These are phyloP conservation scores for Argyrosomus regius DNA, from an alignment of 2,797 vertebrate genomes.

Conservation along the genomic window DNA sequence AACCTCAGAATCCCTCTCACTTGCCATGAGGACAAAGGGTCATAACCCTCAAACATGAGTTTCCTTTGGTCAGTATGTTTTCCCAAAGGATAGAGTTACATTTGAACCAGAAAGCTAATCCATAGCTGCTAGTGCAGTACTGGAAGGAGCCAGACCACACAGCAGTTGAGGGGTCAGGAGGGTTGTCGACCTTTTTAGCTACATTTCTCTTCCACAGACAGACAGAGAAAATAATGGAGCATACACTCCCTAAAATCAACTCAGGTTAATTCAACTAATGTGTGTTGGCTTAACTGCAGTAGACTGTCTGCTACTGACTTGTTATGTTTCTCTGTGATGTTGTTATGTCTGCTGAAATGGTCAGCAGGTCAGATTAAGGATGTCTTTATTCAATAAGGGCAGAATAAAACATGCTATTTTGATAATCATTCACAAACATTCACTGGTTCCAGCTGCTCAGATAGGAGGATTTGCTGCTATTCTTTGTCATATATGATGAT, in stretches of 20 bases:
- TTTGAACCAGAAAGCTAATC: constrained; percentile 69
- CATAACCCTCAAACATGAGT: constrained; percentile 69
- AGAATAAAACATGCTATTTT: constrained; percentile 2
- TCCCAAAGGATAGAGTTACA: constrained; percentile 81
- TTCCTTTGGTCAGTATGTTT: constrained; percentile 79
- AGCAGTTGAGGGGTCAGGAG: constrained; percentile 58
- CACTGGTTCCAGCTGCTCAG: background rate
- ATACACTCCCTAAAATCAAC: constrained; percentile 24
- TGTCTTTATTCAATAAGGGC: constrained; percentile 7
- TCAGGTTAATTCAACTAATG: constrained; percentile 42
- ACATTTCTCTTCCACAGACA: constrained; percentile 38
- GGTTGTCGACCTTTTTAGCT: constrained; percentile 45
- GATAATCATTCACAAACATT: no score
- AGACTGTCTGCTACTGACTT: background rate
- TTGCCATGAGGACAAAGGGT: constrained; percentile 67
- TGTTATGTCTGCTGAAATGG: constrained; percentile 37
- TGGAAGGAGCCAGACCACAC: constrained; percentile 72
- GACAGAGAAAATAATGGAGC: constrained; percentile 18
- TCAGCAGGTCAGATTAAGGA: constrained; percentile 5
- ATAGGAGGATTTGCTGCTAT: background rate
- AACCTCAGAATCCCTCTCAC: constrained; percentile 53
- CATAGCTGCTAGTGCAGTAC: constrained; percentile 45
- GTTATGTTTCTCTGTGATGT: constrained; percentile 36
- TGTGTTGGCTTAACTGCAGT: constrained; percentile 16
- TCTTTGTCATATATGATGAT: background rate